A percentile compares a stretch with the other conserved stretches of the same genome.
These are phyloP conservation scores for Drosophila ohnishii DNA, from an alignment of 1,140 invertebrate species.

Conservation along the genomic window DNA sequence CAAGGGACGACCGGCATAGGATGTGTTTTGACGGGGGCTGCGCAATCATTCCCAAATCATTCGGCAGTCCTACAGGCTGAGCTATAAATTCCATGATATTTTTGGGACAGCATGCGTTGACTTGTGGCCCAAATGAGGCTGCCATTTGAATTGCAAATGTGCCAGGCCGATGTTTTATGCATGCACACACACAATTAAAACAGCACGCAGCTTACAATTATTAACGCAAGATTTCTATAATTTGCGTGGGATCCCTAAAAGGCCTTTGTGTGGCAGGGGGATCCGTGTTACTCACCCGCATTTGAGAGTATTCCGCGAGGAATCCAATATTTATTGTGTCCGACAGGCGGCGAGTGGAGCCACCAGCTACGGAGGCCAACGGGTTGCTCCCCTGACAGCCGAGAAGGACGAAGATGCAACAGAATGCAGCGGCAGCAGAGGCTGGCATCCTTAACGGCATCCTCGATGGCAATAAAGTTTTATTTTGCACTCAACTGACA, in stretches of 20 bases:
- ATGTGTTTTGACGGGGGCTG: constrained; percentile 1
- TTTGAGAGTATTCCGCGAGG: constrained; percentile 75
- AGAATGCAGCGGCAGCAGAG: constrained; percentile 34
- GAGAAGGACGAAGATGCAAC: constrained; percentile 24
- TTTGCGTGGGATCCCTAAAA: background rate
- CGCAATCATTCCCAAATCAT: constrained; percentile 12
- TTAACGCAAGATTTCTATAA: constrained; percentile 6
- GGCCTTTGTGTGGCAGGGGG: fast-evolving
- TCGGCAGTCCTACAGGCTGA: background rate
- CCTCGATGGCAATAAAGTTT: constrained; percentile 62
- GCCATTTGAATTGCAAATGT: constrained; percentile 44
- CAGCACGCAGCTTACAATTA: constrained; percentile 11
- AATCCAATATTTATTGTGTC: constrained; percentile 81
- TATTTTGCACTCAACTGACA: constrained; percentile 59
- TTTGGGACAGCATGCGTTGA: constrained; percentile 25
- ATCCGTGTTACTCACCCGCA: constrained; percentile 61
- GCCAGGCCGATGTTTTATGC: constrained; percentile 26
- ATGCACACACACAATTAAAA: constrained; percentile 33
- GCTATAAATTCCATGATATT: constrained; percentile 34
- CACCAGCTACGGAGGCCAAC: constrained; percentile 7
- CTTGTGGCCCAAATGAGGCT: constrained; percentile 29
- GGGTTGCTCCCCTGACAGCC: constrained; percentile 25
- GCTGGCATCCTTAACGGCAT: constrained; percentile 29
- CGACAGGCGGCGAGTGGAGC: constrained; percentile 29
- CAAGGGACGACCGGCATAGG: background rate